Evolutionary conservation across 2,797 vertebrate species (phyloP).

Genomic region (Rhinoraja longicauda): DNA sequence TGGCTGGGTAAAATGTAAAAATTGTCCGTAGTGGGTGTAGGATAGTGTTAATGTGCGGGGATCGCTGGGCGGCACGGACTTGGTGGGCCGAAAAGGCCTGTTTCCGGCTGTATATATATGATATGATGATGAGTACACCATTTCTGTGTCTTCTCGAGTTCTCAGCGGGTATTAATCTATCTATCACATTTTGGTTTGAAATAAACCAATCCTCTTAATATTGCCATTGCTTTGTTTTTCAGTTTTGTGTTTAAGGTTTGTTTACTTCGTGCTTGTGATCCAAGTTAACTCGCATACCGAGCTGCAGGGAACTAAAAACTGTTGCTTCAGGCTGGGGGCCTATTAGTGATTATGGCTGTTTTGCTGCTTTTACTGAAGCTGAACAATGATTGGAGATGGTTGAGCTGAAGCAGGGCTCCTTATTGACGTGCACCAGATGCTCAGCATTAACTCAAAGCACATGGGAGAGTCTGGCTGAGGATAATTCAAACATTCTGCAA

Average conservation of each 20-base stretch:
- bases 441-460: background rate
- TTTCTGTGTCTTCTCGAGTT: background rate
- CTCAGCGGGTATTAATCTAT: background rate
- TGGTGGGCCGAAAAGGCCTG: too few relatives aligned
- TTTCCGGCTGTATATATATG: too few relatives aligned
- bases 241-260: background rate
- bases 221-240: background rate
- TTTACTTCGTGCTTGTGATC: too few relatives aligned
- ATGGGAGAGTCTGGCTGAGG: background rate
- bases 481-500: background rate
- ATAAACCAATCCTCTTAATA: background rate
- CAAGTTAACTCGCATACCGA: background rate
- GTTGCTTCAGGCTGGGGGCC: too few relatives aligned
- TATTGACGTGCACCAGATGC: background rate
- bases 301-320: background rate
- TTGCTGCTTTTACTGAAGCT: background rate
- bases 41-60: too few relatives aligned
- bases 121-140: too few relatives aligned
- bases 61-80: too few relatives aligned
- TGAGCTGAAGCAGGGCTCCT: background rate
- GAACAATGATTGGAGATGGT: background rate
- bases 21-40: too few relatives aligned
- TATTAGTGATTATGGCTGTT: background rate
- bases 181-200: background rate
- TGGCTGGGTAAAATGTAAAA: too few relatives aligned